Percentiles rank a stretch among this genome's conserved stretches.
These are phyloP conservation scores for Tragelaphus oryx DNA, from an alignment of 2,797 vertebrate species.

Conservation along the genomic window DNA sequence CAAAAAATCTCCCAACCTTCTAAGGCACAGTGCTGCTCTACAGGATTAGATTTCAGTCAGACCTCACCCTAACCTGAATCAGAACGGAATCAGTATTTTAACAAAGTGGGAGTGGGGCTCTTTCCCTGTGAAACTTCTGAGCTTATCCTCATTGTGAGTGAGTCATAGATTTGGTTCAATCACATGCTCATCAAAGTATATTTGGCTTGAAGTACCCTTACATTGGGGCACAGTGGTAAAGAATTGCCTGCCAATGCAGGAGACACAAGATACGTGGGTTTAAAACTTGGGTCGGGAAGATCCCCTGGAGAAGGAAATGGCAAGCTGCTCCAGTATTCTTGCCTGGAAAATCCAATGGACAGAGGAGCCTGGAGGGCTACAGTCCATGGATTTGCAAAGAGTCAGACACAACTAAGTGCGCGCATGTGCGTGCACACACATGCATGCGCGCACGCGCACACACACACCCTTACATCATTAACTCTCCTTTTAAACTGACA, in stretches of 20 bases:
- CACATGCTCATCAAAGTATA: neutral
- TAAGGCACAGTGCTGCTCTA: neutral
- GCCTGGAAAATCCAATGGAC: neutral
- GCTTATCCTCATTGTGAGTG: neutral
- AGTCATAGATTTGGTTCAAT: neutral
- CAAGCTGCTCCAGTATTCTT: neutral
- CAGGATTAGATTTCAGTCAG: neutral
- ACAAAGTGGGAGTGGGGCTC: neutral
- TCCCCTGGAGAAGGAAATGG: neutral
- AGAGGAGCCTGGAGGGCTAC: neutral
- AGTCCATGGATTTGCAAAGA: neutral
- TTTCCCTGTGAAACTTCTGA: neutral
- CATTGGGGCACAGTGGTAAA: neutral
- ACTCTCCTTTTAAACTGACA: neutral
- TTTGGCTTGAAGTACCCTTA: neutral
- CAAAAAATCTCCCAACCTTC: neutral
- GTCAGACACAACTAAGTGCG: neutral
- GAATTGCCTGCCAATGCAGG: neutral
- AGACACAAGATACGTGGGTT: neutral
- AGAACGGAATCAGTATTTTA: neutral
- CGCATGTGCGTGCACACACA: fast-evolving
- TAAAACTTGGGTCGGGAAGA: neutral
- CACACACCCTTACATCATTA: neutral
- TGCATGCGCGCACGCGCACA: no score
- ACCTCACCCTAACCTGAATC: neutral